Evolutionary conservation across 1,140 invertebrate species (phyloP).

Genomic region (Drosophila ficusphila): DNA sequence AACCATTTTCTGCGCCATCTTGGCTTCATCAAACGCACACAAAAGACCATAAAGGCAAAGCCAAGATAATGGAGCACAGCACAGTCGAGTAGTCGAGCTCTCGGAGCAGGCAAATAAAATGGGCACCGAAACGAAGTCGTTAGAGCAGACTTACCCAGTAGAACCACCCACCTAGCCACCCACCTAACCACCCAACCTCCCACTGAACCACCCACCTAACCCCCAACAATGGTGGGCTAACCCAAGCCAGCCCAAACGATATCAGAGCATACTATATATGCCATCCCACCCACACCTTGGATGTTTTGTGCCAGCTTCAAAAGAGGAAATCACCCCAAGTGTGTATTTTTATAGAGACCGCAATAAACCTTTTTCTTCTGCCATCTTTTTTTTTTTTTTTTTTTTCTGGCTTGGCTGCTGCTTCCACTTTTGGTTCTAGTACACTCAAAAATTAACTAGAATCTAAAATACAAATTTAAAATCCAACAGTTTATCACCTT

Average conservation of each 20-base stretch:
- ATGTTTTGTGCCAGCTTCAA: conserved; percentile 70
- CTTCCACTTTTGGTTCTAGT: conserved; percentile 19
- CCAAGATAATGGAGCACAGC: conserved; percentile 67
- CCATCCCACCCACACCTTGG: conserved; percentile 56
- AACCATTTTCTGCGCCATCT: conserved; percentile 76
- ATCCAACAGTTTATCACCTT: too few species aligned
- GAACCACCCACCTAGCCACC: conserved; percentile 2
- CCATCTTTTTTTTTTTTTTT: conserved; percentile 45
- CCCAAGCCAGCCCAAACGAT: conserved; percentile 10
- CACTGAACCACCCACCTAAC: conserved; percentile 21
- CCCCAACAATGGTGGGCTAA: conserved; percentile 21
- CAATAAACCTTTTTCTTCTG: conserved; percentile 79
- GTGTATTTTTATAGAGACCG: conserved; percentile 82
- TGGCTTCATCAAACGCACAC: conserved; percentile 82
- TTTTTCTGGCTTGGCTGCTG: conserved; percentile 14
- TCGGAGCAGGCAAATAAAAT: conserved; percentile 74
- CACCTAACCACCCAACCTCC: conserved; percentile 35
- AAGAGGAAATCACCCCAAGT: conserved; percentile 79
- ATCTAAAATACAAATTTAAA: too few species aligned
- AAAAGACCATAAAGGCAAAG: conserved; percentile 82
- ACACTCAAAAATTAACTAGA: conserved; percentile 23
- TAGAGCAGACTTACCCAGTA: conserved; percentile 44
- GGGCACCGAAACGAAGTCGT: conserved; percentile 78
- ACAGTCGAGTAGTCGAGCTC: conserved; percentile 35
- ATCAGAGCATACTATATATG: neutral